These are phyloP conservation scores for Drosophila burlai DNA, from an alignment of 1,140 invertebrate species.

Conservation along the genomic window DNA sequence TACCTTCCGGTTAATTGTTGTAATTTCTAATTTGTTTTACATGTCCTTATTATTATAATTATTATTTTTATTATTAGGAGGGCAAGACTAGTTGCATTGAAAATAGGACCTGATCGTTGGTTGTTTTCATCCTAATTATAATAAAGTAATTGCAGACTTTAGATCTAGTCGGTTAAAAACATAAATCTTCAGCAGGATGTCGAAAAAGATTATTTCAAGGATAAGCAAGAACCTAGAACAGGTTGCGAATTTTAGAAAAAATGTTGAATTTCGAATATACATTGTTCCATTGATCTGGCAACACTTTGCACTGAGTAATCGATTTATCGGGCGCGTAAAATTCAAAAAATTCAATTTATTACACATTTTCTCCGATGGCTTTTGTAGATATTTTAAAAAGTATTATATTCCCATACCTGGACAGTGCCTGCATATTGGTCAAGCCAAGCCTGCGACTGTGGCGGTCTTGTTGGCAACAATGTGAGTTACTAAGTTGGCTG, in stretches of 20 bases:
- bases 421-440: not conserved
- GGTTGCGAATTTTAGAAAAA: not conserved
- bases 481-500: constrained; percentile 1
- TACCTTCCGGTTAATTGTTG: not conserved
- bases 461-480: not conserved
- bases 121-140: too few relatives aligned
- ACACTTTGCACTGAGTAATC: not conserved
- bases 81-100: not conserved
- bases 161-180: not conserved
- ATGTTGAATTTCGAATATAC: not conserved
- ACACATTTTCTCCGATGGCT: not conserved
- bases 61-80: not conserved
- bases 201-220: not conserved
- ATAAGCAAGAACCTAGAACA: too few relatives aligned
- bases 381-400: constrained; percentile 4
- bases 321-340: constrained; percentile 13
- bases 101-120: not conserved
- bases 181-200: not conserved
- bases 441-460: not conserved
- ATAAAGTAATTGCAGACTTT: not conserved
- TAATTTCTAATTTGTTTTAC: not conserved
- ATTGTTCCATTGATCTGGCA: not conserved
- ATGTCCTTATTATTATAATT: too few relatives aligned
- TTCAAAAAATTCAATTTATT: constrained; percentile 19
- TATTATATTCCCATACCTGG: not conserved